phyloP scores from a whole-genome alignment of 2,113 vertebrate species.

The Engystomops pustulosus region DNA sequence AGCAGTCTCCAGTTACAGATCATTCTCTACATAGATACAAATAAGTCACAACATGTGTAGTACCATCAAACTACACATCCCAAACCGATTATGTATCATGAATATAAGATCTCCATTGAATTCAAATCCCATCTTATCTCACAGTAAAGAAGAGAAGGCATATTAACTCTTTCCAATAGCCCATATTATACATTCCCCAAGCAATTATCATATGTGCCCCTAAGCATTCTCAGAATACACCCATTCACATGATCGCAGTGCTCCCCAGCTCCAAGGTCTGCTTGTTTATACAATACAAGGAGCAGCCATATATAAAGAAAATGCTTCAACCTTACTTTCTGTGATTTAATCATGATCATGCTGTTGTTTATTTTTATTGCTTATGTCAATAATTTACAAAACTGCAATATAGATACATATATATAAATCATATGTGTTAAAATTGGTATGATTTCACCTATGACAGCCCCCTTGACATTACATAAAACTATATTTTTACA shows the following conservation, averaged over 20 bases:
- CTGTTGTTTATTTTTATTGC: neutral
- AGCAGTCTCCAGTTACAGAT: conserved; percentile 21
- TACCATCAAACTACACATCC: conserved; percentile 20
- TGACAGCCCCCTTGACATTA: too few species aligned
- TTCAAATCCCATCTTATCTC: conserved; percentile 26
- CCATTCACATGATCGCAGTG: conserved; percentile 15
- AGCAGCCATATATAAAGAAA: conserved; percentile 7
- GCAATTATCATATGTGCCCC: conserved; percentile 50
- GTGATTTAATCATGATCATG: neutral
- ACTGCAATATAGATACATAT: too few species aligned
- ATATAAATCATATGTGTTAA: too few species aligned
- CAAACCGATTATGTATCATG: conserved; percentile 8
- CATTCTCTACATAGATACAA: conserved; percentile 18
- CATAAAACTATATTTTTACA: too few species aligned
- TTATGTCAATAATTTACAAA: too few species aligned
- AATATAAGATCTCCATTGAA: conserved; percentile 3
- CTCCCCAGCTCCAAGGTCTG: conserved; percentile 1
- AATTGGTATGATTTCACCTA: too few species aligned
- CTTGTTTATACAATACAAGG: neutral
- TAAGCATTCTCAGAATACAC: conserved; percentile 37
- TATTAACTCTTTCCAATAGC: conserved; percentile 46
- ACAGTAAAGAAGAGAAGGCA: neutral
- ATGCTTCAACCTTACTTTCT: neutral
- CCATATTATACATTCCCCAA: conserved; percentile 36
- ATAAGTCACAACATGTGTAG: conserved; percentile 30